Conservation (phyloP, 2,888 invertebrate species). For the Drosophila anceps region DNA sequence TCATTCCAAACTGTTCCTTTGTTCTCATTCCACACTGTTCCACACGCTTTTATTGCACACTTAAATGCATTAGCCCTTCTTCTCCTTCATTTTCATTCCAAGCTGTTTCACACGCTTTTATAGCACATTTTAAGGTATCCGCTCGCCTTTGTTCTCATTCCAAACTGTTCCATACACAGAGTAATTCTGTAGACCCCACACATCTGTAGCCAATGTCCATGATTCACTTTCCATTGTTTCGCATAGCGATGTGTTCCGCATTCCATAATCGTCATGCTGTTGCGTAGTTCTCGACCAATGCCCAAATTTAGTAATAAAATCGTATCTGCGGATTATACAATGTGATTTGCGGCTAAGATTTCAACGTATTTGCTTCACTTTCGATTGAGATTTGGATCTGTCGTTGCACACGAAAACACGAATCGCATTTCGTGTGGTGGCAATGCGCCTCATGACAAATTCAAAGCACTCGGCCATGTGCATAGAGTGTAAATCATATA, state of each 20-base stretch:
- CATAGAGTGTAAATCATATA: constrained; percentile 67
- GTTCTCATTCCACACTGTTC: no score
- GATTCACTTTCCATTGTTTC: constrained; percentile 10
- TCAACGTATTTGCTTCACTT: constrained; percentile 8
- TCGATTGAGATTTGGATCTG: constrained; percentile 6
- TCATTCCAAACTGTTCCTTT: background rate
- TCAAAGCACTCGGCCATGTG: constrained; percentile 47
- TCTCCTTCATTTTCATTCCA: background rate
- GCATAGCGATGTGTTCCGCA: constrained; percentile 6
- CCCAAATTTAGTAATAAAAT: constrained; percentile 5
- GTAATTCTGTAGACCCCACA: background rate
- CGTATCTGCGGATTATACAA: background rate
- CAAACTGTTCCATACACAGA: background rate
- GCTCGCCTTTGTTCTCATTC: background rate
- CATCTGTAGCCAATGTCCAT: background rate
- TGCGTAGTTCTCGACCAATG: constrained; percentile 10
- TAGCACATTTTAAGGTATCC: background rate
- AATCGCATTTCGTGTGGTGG: constrained; percentile 7
- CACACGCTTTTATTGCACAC: no score
- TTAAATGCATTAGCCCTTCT: no score
- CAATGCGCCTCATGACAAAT: constrained; percentile 51
- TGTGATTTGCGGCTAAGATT: background rate
- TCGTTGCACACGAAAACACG: constrained; percentile 7
- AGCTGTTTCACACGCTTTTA: background rate
- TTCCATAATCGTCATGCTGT: constrained; percentile 8